Conservation (phyloP, 2,888 invertebrate species). For the Drosophila phalerata region DNA sequence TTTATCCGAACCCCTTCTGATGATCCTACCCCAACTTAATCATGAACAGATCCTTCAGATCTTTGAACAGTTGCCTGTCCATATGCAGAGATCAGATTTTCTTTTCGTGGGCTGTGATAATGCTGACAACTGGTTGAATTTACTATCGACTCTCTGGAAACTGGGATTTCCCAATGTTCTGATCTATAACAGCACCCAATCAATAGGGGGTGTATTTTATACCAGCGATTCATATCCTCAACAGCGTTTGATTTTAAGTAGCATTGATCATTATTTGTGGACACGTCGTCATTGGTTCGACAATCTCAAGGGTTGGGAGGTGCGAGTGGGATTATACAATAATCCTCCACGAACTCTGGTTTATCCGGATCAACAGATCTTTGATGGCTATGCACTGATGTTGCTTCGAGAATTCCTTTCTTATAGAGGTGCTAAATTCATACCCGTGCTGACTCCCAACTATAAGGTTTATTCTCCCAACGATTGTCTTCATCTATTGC, state of each 20-base stretch:
- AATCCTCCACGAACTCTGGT: slow-evolving; percentile 64
- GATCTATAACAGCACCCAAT: slow-evolving; percentile 40
- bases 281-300: slow-evolving; percentile 53
- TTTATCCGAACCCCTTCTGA: slow-evolving; percentile 34
- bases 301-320: slow-evolving; percentile 40
- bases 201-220: neutral
- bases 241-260: slow-evolving; percentile 25
- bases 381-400: slow-evolving; percentile 53
- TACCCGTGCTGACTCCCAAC: slow-evolving; percentile 37
- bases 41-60: neutral
- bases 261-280: slow-evolving; percentile 40
- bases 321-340: slow-evolving; percentile 60
- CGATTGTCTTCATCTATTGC: slow-evolving; percentile 40
- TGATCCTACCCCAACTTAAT: slow-evolving; percentile 25
- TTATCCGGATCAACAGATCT: slow-evolving; percentile 41
- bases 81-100: slow-evolving; percentile 48
- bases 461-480: slow-evolving; percentile 36
- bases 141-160: slow-evolving; percentile 35
- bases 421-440: slow-evolving; percentile 39
- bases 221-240: slow-evolving; percentile 41
- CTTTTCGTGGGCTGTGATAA: slow-evolving; percentile 38
- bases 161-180: slow-evolving; percentile 55
- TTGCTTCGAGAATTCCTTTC: slow-evolving; percentile 46
- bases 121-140: slow-evolving; percentile 30
- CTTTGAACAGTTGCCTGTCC: slow-evolving; percentile 30